These are phyloP conservation scores for Drosophila obscura DNA, from an alignment of 1,140 invertebrate species.

Conservation along the genomic window DNA sequence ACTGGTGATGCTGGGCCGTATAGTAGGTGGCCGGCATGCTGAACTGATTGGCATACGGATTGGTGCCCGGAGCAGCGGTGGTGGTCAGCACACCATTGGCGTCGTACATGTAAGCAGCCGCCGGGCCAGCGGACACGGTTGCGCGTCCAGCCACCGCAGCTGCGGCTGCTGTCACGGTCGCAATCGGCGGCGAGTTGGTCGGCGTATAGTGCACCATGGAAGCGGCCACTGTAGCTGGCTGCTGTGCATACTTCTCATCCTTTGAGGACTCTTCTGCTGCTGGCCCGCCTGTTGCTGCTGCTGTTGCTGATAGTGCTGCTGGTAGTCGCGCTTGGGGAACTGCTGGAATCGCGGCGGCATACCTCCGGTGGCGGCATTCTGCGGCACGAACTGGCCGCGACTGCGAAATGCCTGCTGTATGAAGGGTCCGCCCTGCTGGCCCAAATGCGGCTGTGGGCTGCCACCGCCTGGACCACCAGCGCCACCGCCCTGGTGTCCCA, in stretches of 20 bases:
- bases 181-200: slow-evolving; percentile 77
- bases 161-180: slow-evolving; percentile 65
- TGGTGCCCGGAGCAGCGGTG: slow-evolving; percentile 67
- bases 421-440: slow-evolving; percentile 63
- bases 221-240: slow-evolving; percentile 43
- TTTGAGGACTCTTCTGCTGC: slow-evolving; percentile 35
- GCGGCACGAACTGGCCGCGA: slow-evolving; percentile 73
- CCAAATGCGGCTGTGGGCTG: slow-evolving; percentile 66
- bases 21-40: slow-evolving; percentile 76
- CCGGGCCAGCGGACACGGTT: slow-evolving; percentile 52
- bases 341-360: slow-evolving; percentile 80
- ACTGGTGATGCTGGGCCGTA: slow-evolving; percentile 72
- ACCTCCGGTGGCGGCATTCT: slow-evolving; percentile 65
- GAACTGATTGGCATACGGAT: slow-evolving; percentile 80
- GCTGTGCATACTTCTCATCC: slow-evolving; percentile 46
- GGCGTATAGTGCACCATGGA: slow-evolving; percentile 71
- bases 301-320: slow-evolving; percentile 47
- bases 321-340: slow-evolving; percentile 77
- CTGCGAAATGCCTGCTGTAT: slow-evolving; percentile 67
- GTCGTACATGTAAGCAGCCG: slow-evolving; percentile 76
- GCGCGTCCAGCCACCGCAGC: slow-evolving; percentile 59
- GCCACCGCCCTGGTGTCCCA: slow-evolving; percentile 67
- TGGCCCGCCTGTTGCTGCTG: slow-evolving; percentile 39
- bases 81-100: slow-evolving; percentile 73
- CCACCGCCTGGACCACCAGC: slow-evolving; percentile 42